Base-by-base conservation (phyloP, 1,140 invertebrate species). In the Rhyacophila brunnea region DNA sequence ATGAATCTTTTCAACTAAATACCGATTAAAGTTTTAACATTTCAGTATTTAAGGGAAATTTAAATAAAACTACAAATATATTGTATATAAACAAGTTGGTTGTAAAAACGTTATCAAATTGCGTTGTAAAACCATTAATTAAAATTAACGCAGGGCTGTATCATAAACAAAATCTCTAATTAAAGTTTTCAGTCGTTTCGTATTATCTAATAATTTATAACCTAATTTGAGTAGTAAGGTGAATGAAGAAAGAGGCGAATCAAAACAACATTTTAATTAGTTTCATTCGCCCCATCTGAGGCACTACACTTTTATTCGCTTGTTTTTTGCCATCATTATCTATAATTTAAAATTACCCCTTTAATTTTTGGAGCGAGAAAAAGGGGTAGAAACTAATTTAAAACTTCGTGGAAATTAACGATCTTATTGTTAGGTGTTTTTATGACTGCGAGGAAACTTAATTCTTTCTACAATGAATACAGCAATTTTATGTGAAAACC, bases 351-450 rank as follows among this genome's bases (percentile, higher is more conserved):
- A 65, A 65, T 61, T 60, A 51, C 63, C 63, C 63, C 58, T 65
- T 61, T 65, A 58, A 61, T 58, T 65, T 61, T 53, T 61, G 55
- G 63, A 58, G 63, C 58, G 58, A 58, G 58, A 61, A 65, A 65
- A 65, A 65, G 58, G 63, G 63, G 63, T 65, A 58, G 58, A 65
- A 65, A 65, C 63, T 65, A 65, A 65, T 65, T 65, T 65, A 65
- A 65, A 65, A 65, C 58, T 65, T 65, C 46, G 63, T 55, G 51
- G 50, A 61, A 65, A 65, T 65, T 61, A 65, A 65, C 63, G 63
- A 58, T 65, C 58, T 65, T 65, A 65, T 65, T 65, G 63, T 65
- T 56, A 58, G 63, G 58, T 65, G 58, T 61, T 65, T 65, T 65
- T 65, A 65, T 65, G 63, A 65, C 58, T 65, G 52, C 35, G 58